A percentile compares a stretch with the other conserved stretches of the same genome.
These are phyloP conservation scores for Amblyopsis rosae DNA, from an alignment of 2,113 vertebrate genomes.

Conservation along the genomic window DNA sequence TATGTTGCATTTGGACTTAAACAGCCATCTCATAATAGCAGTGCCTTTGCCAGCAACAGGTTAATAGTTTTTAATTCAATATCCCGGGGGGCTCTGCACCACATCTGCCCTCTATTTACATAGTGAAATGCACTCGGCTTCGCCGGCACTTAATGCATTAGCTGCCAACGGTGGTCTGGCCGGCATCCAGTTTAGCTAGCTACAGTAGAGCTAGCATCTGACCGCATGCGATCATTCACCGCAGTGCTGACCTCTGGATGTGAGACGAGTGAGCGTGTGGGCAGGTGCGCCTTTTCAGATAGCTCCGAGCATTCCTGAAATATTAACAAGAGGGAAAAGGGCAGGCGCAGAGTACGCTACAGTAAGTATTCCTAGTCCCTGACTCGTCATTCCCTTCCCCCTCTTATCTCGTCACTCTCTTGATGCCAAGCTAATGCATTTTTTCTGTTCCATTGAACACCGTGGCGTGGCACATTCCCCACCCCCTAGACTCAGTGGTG, in stretches of 20 bases:
- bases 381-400: conserved; percentile 59
- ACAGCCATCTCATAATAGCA: background rate
- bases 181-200: conserved; percentile 34
- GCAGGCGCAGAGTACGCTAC: conserved; percentile 34
- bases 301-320: conserved; percentile 59
- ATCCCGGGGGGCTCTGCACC: conserved; percentile 8
- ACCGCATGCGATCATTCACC: conserved; percentile 67
- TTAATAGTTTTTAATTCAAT: conserved; percentile 1
- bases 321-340: conserved; percentile 58
- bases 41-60: background rate
- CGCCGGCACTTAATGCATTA: conserved; percentile 27
- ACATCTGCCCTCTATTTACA: conserved; percentile 33
- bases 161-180: conserved; percentile 27
- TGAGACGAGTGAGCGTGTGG: conserved; percentile 53
- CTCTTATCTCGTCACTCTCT: conserved; percentile 44
- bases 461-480: conserved; percentile 69
- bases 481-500: conserved; percentile 49
- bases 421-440: conserved; percentile 74
- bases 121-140: conserved; percentile 30
- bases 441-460: conserved; percentile 73
- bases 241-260: conserved; percentile 70
- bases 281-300: conserved; percentile 61
- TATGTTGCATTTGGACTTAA: background rate
- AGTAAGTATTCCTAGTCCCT: conserved; percentile 68
- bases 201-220: conserved; percentile 46